Conservation (phyloP, 2,888 invertebrate species). For the Hydroisotoma schaefferi region DNA sequence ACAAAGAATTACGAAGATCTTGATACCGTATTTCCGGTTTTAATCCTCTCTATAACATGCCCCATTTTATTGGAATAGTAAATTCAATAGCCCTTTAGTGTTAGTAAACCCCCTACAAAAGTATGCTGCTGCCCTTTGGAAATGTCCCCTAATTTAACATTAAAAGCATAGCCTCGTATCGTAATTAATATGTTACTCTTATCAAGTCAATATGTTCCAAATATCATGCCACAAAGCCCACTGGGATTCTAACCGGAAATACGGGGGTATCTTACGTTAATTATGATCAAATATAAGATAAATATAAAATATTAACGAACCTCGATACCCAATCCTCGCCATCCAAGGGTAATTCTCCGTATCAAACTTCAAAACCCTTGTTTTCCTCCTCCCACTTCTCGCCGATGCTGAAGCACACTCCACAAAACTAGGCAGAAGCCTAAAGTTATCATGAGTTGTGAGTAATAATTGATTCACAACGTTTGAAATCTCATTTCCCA, state of each 20-base stretch:
- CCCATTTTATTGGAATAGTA: neutral
- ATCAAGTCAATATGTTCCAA: neutral
- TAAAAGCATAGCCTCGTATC: no score
- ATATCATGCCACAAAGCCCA: neutral
- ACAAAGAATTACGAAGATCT: neutral
- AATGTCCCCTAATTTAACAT: no score
- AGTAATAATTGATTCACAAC: conserved; percentile 34
- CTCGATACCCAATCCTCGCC: conserved; percentile 24
- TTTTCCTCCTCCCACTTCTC: conserved; percentile 20
- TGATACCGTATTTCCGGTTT: neutral
- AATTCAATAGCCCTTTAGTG: no score
- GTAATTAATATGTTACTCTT: no score
- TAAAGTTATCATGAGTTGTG: conserved; percentile 34
- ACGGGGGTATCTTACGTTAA: neutral
- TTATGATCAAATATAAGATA: neutral
- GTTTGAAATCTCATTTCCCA: conserved; percentile 28
- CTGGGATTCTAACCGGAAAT: neutral
- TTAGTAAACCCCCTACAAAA: no score
- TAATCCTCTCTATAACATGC: neutral
- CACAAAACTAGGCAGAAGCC: conserved; percentile 30
- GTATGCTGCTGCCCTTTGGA: no score
- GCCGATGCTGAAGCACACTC: conserved; percentile 30
- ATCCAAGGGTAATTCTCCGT: conserved; percentile 35
- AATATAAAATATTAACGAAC: neutral
- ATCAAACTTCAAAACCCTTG: conserved; percentile 30